These are phyloP conservation scores for Ganaspis sp. DNA, from an alignment of 1,140 invertebrate genomes.

Conservation along the genomic window DNA sequence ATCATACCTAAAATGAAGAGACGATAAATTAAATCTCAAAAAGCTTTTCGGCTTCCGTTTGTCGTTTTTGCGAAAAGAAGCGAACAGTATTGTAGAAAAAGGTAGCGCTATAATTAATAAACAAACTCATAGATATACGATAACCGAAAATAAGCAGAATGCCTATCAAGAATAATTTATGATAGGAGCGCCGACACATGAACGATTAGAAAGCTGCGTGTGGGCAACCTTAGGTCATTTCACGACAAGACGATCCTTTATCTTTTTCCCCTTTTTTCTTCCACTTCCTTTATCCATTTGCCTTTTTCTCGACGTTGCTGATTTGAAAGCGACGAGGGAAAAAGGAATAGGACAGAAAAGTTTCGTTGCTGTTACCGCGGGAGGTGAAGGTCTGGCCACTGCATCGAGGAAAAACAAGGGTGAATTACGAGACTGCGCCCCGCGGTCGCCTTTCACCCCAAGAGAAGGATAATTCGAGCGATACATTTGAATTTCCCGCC, in stretches of 20 bases:
- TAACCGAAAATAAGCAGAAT: conserved; percentile 48
- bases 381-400: conserved; percentile 65
- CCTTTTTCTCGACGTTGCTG: conserved; percentile 27
- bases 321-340: conserved; percentile 20
- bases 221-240: conserved; percentile 41
- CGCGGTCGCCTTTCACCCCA: conserved; percentile 49
- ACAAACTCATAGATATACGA: conserved; percentile 65
- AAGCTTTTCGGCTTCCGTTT: not conserved
- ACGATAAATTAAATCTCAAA: not conserved
- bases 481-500: conserved; percentile 75
- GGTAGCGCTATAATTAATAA: conserved; percentile 65
- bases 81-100: conserved; percentile 6
- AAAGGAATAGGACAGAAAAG: conserved; percentile 23
- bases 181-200: conserved; percentile 55
- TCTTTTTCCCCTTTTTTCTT: conserved; percentile 42
- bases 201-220: conserved; percentile 63
- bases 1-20: too few relatives aligned
- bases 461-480: conserved; percentile 67
- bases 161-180: conserved; percentile 64
- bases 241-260: conserved; percentile 10
- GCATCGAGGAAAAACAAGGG: conserved; percentile 71
- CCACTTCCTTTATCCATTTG: conserved; percentile 29
- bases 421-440: conserved; percentile 71
- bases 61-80: not conserved
- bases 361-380: conserved; percentile 34